Base-by-base conservation (phyloP, 2,797 vertebrate genomes). In the Cirrhinus molitorella region DNA sequence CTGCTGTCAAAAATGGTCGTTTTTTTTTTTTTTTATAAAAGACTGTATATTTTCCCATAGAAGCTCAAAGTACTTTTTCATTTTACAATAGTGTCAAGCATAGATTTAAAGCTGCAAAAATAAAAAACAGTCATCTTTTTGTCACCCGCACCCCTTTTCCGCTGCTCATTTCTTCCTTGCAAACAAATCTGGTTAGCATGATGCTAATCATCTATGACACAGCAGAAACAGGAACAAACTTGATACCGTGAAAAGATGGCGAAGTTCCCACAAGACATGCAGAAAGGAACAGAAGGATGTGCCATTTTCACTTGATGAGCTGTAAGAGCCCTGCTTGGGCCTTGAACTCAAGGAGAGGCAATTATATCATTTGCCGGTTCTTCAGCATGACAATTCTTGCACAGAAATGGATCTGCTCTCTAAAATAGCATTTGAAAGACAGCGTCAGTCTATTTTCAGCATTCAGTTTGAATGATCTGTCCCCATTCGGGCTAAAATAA, bases 401-500 rank as follows among this genome's bases (percentile, higher is more conserved):
- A 70, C 53, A 81, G 83, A 83, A 81, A 73, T 47, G 65, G 73
- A 84, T 79, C 28, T 28, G 37, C 59, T 55, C 47, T 68, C 40
- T 45, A 82, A 87, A 88, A 85, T 79, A 85, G 77, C 37, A 81
- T 84, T 81, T 81, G 71, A 67, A 45, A 85, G 79, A 85, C 72
- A 57, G 34, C 23, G 70, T 85, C 83, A 67, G 63, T 76, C 84
- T 67, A 59, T 76, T 83, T 67, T 67, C 70, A 37, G 79, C 85
- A 70, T 87, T 85, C 83, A 49, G 70, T 49, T 83, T 71, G 80
- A 85, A 84, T 85, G 82, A 81, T 85, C 85, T 76, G 82, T 80
- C 83, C 74, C 45, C 85, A 72, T 85, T 84, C 49, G 19, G 65
- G 79, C 57, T 77, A 84, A 83, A 78, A 83, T 37, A 68, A 49